A percentile compares a stretch with the other conserved stretches of the same genome.
These are phyloP conservation scores for Cyprinodon diabolis DNA, from an alignment of 2,797 vertebrate species.

Conservation along the genomic window DNA sequence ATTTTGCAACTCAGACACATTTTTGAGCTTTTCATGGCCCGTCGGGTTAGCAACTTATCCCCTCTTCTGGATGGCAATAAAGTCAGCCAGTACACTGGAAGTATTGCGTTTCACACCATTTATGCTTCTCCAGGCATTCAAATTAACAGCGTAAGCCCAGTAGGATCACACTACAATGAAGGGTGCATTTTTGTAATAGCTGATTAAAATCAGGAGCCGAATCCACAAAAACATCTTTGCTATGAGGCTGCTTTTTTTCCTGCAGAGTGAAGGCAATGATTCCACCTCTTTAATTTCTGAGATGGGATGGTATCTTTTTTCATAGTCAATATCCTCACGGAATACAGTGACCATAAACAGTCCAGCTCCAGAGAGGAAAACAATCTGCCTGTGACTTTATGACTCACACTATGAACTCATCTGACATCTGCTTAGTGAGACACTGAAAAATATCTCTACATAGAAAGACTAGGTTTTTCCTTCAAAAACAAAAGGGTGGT, in stretches of 20 bases:
- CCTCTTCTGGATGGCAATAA: conserved; percentile 30
- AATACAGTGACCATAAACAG: conserved; percentile 35
- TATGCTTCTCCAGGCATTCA: conserved; percentile 45
- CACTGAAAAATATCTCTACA: conserved; percentile 24
- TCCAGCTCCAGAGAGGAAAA: conserved; percentile 23
- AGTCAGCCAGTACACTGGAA: conserved; percentile 24
- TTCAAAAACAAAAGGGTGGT: conserved; percentile 15
- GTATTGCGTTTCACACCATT: conserved; percentile 48
- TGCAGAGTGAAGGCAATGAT: conserved; percentile 1
- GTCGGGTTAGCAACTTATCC: conserved; percentile 24
- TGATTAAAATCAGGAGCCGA: conserved; percentile 23
- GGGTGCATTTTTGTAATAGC: conserved; percentile 19
- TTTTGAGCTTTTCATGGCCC: conserved; percentile 16
- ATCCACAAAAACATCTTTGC: conserved; percentile 25
- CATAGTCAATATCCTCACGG: conserved; percentile 21
- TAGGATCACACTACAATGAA: conserved; percentile 37
- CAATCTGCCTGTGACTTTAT: conserved; percentile 39
- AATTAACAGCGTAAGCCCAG: conserved; percentile 36
- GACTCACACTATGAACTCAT: conserved; percentile 33
- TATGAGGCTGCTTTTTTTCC: conserved; percentile 11
- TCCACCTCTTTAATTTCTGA: conserved; percentile 21
- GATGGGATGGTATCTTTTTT: conserved; percentile 28
- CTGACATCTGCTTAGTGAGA: conserved; percentile 41
- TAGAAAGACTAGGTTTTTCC: conserved; percentile 18
- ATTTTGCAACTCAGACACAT: conserved; percentile 15